These are phyloP conservation scores for Clarias platycephalus DNA, from an alignment of 2,797 vertebrate genomes.

Conservation along the genomic window DNA sequence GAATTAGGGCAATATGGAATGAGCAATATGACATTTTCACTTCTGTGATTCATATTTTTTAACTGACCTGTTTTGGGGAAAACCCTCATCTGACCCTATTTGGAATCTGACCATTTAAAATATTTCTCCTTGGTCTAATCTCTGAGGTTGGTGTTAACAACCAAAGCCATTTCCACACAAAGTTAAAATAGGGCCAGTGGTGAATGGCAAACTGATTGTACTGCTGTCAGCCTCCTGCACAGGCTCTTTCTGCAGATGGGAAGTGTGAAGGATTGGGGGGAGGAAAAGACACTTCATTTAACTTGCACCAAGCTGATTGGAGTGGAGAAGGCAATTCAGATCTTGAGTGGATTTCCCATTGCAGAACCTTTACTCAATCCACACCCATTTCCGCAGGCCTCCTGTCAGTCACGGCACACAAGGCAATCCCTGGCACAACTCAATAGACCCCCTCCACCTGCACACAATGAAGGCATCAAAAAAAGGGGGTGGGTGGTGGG, in stretches of 20 bases:
- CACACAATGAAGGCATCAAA: slow-evolving; percentile 53
- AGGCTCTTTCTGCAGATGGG: slow-evolving; percentile 95
- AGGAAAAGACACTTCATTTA: slow-evolving; percentile 99
- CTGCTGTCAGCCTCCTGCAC: slow-evolving; percentile 99
- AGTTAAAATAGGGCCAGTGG: slow-evolving; percentile 95
- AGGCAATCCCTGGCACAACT: slow-evolving; percentile 59
- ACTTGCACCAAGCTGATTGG: slow-evolving; percentile 99
- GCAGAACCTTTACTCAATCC: slow-evolving; percentile 73
- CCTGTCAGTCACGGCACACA: slow-evolving; percentile 86
- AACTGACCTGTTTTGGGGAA: slow-evolving; percentile 56
- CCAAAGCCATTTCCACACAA: slow-evolving; percentile 83
- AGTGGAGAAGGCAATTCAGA: slow-evolving; percentile 98
- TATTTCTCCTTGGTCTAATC: slow-evolving; percentile 92
- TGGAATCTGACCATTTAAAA: slow-evolving; percentile 88
- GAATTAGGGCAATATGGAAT: slow-evolving; percentile 15
- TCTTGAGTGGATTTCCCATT: slow-evolving; percentile 94
- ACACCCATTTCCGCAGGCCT: slow-evolving; percentile 81
- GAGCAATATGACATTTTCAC: slow-evolving; percentile 34
- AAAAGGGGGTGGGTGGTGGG: slow-evolving; percentile 20
- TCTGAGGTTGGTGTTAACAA: slow-evolving; percentile 84
- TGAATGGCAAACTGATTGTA: slow-evolving; percentile 99
- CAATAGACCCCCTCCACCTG: slow-evolving; percentile 54
- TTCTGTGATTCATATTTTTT: slow-evolving; percentile 29
- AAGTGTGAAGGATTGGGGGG: slow-evolving; percentile 87
- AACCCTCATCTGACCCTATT: slow-evolving; percentile 83